Evolutionary conservation across 1,140 invertebrate genomes (phyloP), one percentile per base, ranked within the genome.

Genomic region (Bombus haemorrhoidalis): DNA sequence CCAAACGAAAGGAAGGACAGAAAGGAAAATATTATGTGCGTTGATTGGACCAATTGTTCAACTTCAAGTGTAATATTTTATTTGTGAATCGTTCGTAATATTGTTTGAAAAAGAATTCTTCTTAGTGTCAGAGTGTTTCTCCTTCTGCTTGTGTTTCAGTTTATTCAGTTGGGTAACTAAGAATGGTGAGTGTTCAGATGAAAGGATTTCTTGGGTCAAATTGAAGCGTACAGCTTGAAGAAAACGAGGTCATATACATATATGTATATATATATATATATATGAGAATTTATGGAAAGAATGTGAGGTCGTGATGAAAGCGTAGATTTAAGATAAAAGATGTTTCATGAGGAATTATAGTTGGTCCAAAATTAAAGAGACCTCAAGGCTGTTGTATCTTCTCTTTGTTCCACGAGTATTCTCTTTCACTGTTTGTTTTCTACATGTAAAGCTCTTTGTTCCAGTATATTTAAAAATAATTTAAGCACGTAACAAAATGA

Each of bases 391-490:
- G 2, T 25, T n/a, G 57, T 12, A 34, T 41, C 32, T 39, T 75
- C 22, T 75, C 72, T 53, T 75, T 75, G 43, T 34, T 47, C 9
- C 28, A 10, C 10, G 9, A 47, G 47, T 74, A 32, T 32, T 34
- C 12, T 43, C 18, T 12, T 78, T n/a, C 28, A 64, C 4, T 64
- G 47, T 64, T 78, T 78, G 37, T 41, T 64, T 13, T 64, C 1
- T 0, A 53, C 28, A 25, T 64, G 3, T 18, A 15, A 1, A 64
- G 57, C 43, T 74, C 39, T 43, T 69, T 69, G 43, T 69, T 39
- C n/a, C 6, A 18, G 25, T 71, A 13, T 59, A 64, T 88, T 86
- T 81, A 43, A 10, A 41, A n/a, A 34, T 34, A n/a, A 41, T n/a
- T 8, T 34, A 8, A 72, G 2, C 12, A 13, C 12, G 1, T 9